These are phyloP conservation scores for Phrynosoma platyrhinos DNA, from an alignment of 2,113 vertebrate species.

Conservation along the genomic window DNA sequence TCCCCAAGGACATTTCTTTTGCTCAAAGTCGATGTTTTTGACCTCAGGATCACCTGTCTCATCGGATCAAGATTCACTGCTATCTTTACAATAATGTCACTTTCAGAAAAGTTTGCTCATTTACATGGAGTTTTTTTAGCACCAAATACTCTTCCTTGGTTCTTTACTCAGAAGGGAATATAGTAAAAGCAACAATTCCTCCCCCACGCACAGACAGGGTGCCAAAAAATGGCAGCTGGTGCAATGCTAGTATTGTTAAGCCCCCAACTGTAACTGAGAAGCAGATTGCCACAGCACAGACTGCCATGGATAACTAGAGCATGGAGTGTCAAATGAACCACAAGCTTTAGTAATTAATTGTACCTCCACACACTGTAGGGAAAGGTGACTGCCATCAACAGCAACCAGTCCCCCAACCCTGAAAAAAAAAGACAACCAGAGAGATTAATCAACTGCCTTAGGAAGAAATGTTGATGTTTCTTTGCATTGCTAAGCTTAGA, in stretches of 20 bases:
- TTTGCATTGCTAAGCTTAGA: not conserved
- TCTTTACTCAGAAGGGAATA: conserved; percentile 57
- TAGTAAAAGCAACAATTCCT: conserved; percentile 34
- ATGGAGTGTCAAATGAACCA: conserved; percentile 27
- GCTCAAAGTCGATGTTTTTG: conserved; percentile 70
- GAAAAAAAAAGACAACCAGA: not conserved
- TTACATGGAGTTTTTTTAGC: conserved; percentile 42
- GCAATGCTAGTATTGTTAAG: conserved; percentile 18
- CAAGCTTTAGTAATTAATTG: conserved; percentile 22
- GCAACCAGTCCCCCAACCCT: not conserved
- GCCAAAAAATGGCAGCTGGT: conserved; percentile 25
- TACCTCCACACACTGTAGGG: not conserved
- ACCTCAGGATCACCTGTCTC: conserved; percentile 68
- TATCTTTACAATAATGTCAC: conserved; percentile 64
- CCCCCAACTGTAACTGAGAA: conserved; percentile 26
- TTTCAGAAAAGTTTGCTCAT: conserved; percentile 72
- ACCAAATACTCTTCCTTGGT: conserved; percentile 41
- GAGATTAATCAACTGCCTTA: not conserved
- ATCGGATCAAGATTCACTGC: conserved; percentile 65
- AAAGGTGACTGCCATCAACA: not conserved
- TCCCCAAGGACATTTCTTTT: conserved; percentile 65
- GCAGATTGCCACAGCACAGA: conserved; percentile 26
- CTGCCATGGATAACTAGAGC: conserved; percentile 20
- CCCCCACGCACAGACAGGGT: conserved; percentile 32
- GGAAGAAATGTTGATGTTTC: not conserved